These are phyloP conservation scores for Gallirallus australis DNA, from an alignment of 2,797 vertebrate genomes.

Conservation along the genomic window DNA sequence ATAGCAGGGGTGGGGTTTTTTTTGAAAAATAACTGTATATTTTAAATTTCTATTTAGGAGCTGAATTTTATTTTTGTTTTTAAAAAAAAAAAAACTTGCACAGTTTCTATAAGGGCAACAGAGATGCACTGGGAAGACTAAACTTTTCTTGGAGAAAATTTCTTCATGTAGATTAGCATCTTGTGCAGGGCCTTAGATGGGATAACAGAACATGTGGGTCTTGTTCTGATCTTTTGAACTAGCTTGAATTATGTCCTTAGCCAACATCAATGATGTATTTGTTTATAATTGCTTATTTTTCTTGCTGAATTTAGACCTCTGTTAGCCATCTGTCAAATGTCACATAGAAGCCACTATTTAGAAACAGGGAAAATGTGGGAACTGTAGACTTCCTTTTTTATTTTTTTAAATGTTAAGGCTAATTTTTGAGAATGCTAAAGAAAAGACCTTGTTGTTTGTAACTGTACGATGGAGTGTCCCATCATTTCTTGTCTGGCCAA, in stretches of 20 bases:
- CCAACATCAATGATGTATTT: slow-evolving; percentile 39
- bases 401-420: neutral
- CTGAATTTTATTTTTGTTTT: neutral
- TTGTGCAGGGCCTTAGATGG: neutral
- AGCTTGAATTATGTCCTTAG: slow-evolving; percentile 30
- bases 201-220: slow-evolving; percentile 8
- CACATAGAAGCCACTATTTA: neutral
- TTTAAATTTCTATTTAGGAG: neutral
- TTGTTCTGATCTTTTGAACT: slow-evolving; percentile 55
- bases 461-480: neutral
- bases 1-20: neutral
- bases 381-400: neutral
- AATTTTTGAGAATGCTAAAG: neutral
- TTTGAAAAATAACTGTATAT: neutral
- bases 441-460: neutral
- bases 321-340: slow-evolving; percentile 1
- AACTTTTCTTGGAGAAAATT: slow-evolving; percentile 37
- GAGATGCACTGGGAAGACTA: neutral
- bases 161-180: slow-evolving; percentile 57
- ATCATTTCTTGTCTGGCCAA: neutral
- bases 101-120: slow-evolving; percentile 2
- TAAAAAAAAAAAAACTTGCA: neutral
- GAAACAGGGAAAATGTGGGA: neutral
- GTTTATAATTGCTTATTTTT: slow-evolving; percentile 61
- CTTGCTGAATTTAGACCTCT: slow-evolving; percentile 10